Base-by-base conservation (phyloP, 2,113 vertebrate species). In the Apaloderma vittatum region DNA sequence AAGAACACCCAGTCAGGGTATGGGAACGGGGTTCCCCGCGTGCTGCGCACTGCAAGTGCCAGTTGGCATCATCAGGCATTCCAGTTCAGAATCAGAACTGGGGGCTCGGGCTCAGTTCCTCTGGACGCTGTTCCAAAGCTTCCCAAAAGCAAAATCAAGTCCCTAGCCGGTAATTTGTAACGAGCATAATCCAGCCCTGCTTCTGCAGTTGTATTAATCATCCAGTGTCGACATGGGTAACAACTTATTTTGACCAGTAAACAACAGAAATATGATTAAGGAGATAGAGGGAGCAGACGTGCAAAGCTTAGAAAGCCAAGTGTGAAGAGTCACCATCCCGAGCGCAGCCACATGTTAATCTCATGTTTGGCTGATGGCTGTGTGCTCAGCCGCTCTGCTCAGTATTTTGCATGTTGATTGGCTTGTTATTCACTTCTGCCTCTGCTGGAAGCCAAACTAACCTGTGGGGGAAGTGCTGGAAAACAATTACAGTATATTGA, bases 371-470 rank as follows among this genome's bases (percentile, higher is more conserved):
- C 76, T 88, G 94, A 46, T 49, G 73, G 75, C 72, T 59, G 15
- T 55, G 92, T 26, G 80, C 93, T 77, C 81, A 75, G 92, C 86
- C 82, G 23, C 92, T 85, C 78, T 77, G 86, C 36, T 93, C 96
- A 93, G 67, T 84, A 96, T 93, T 96, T 93, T 89, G 94, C 90
- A 96, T 95, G 91, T 82, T 95, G 97, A 97, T 96, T 94, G 94
- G 92, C 85, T 97, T 97, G 94, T 97, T 95, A 97, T 86, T 97
- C 96, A 92, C 96, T 97, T 94, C 84, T 96, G 86, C 76, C 95
- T 94, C 96, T 87, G 95, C 13, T 97, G 96, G 96, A 97, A 97
- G 95, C 82, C 96, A 94, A 94, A 73, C 87, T 91, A 95, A 97
- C 95, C 96, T 93, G 96, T 94, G 82, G 79, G 97, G 92, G 94